These are phyloP conservation scores for Hirtodrosophila confusa DNA, from an alignment of 2,888 invertebrate species.

Conservation along the genomic window DNA sequence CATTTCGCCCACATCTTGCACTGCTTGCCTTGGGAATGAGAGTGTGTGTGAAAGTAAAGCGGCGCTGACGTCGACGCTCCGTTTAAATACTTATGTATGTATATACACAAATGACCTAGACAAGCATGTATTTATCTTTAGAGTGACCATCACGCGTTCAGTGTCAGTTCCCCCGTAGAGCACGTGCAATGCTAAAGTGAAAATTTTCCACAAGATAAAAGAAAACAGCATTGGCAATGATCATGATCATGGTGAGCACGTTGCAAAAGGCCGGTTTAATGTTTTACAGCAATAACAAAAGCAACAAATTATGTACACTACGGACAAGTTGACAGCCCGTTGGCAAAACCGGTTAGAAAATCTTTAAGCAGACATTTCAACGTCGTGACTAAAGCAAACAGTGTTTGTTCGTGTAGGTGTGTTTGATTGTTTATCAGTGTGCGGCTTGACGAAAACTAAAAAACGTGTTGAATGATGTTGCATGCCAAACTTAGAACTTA, in stretches of 20 bases:
- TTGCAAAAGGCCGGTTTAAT: slow-evolving; percentile 52
- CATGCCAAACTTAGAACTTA: slow-evolving; percentile 24
- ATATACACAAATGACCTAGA: not conserved
- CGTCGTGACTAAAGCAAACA: slow-evolving; percentile 63
- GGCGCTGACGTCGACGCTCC: slow-evolving; percentile 12
- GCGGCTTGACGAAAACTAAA: slow-evolving; percentile 6
- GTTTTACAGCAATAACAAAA: slow-evolving; percentile 6
- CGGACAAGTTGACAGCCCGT: slow-evolving; percentile 25
- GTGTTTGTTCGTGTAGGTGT: slow-evolving; percentile 27
- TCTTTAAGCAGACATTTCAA: slow-evolving; percentile 45
- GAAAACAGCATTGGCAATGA: slow-evolving; percentile 52
- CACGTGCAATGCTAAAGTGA: slow-evolving; percentile 61
- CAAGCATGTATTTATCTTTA: slow-evolving; percentile 44
- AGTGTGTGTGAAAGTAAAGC: slow-evolving; percentile 45
- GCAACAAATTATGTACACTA: slow-evolving; percentile 1
- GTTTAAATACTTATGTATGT: slow-evolving; percentile 20
- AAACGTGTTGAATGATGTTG: slow-evolving; percentile 34
- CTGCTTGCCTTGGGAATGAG: slow-evolving; percentile 6
- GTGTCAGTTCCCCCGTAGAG: slow-evolving; percentile 5
- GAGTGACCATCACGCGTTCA: slow-evolving; percentile 45
- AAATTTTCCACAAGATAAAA: slow-evolving; percentile 60
- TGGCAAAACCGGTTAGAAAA: slow-evolving; percentile 73
- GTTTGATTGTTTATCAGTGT: slow-evolving; percentile 19
- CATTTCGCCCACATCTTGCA: slow-evolving; percentile 36
- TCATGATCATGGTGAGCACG: slow-evolving; percentile 39